phyloP scores from a whole-genome alignment of 2,888 invertebrate species.

The Leucoma salicis region DNA sequence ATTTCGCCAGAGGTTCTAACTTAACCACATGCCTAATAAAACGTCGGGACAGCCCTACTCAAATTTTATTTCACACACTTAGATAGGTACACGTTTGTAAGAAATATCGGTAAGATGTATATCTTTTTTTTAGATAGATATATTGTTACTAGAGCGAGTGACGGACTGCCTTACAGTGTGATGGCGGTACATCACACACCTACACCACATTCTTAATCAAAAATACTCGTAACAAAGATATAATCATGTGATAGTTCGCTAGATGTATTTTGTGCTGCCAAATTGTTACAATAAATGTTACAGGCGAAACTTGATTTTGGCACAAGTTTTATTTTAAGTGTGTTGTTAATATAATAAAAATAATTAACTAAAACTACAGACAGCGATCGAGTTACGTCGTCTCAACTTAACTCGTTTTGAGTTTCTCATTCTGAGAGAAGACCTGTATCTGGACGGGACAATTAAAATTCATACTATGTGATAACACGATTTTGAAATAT shows the following conservation, averaged over 20 bases:
- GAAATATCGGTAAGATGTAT: conserved; percentile 2
- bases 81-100: conserved; percentile 2
- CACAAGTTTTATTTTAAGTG: background rate
- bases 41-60: too few relatives aligned
- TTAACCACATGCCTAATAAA: too few relatives aligned
- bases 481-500: too few relatives aligned
- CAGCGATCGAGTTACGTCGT: too few relatives aligned
- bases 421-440: too few relatives aligned
- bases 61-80: conserved; percentile 17
- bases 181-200: conserved; percentile 21
- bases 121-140: too few relatives aligned
- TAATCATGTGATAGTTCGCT: conserved; percentile 42
- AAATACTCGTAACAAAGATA: conserved; percentile 48
- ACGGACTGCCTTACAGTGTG: conserved; percentile 2
- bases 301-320: background rate
- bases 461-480: too few relatives aligned
- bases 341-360: too few relatives aligned
- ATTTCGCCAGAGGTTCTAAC: too few relatives aligned
- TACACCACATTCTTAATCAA: conserved; percentile 46
- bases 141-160: background rate
- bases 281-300: conserved; percentile 12
- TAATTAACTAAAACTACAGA: too few relatives aligned
- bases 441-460: too few relatives aligned
- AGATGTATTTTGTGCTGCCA: conserved; percentile 34
- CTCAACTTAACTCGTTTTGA: too few relatives aligned